Percentiles rank a stretch among this genome's conserved stretches.
These are phyloP conservation scores for Leiothrix lutea DNA, from an alignment of 2,113 vertebrate species.

Conservation along the genomic window DNA sequence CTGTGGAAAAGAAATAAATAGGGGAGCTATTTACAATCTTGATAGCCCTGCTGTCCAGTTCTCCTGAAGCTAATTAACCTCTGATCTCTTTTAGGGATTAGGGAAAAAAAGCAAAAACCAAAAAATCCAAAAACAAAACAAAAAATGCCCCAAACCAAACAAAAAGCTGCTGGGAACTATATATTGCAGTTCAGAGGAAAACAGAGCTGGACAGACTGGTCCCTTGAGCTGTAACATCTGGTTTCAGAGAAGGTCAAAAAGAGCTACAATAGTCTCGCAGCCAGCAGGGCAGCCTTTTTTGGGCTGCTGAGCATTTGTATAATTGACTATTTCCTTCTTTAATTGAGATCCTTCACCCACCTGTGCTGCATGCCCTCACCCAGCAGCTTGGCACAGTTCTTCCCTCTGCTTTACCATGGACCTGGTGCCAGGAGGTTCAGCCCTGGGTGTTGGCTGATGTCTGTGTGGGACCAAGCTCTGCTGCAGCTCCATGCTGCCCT, in stretches of 20 bases:
- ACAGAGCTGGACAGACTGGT: background rate
- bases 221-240: background rate
- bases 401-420: background rate
- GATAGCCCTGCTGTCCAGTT: background rate
- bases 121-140: background rate
- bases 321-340: background rate
- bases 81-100: background rate
- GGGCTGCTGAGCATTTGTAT: background rate
- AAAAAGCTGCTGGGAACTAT: background rate
- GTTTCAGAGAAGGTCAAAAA: background rate
- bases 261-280: background rate
- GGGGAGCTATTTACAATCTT: background rate
- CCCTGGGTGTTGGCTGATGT: background rate
- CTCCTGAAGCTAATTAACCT: conserved; percentile 15
- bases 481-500: background rate
- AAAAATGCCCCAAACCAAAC: background rate
- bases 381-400: background rate
- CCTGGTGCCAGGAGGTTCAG: background rate
- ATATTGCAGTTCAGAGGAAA: background rate
- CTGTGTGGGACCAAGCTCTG: background rate
- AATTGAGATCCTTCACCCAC: background rate
- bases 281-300: background rate
- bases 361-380: background rate
- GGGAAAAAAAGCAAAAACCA: background rate
- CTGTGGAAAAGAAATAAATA: background rate